Evolutionary conservation across 2,888 invertebrate genomes (phyloP).

Genomic region (Himalopsyche kuldschensis): DNA sequence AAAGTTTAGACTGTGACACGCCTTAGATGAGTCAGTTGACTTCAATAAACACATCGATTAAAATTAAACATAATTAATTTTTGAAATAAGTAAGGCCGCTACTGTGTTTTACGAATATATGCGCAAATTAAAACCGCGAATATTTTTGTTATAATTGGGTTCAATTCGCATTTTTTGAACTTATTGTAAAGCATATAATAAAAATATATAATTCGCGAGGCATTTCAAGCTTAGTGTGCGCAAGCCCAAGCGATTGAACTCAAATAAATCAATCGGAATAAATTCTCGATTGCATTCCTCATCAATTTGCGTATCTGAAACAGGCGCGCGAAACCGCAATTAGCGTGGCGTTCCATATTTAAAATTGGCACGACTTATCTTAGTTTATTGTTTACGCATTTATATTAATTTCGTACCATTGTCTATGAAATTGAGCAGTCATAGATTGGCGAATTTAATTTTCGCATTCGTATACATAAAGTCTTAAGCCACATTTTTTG

Average conservation of each 20-base stretch:
- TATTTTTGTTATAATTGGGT: not conserved
- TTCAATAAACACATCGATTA: no score
- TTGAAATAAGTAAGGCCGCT: no score
- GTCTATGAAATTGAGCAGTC: no score
- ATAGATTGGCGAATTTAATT: no score
- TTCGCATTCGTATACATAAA: no score
- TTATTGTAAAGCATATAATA: not conserved
- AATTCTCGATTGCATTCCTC: not conserved
- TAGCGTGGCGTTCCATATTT: not conserved
- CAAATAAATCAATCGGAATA: not conserved
- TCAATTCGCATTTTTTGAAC: not conserved
- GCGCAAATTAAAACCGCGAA: not conserved
- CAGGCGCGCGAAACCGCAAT: not conserved
- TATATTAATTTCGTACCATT: no score
- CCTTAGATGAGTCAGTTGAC: no score
- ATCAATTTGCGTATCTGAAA: not conserved
- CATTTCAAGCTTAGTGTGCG: not conserved
- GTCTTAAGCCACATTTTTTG: no score
- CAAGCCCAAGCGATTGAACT: not conserved
- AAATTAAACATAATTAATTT: no score
- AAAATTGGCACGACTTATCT: not conserved
- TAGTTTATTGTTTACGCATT: no score
- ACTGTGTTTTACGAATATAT: not conserved
- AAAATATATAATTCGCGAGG: not conserved
- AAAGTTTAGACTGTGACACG: no score